Evolutionary conservation across 1,140 invertebrate species (phyloP), one percentile per base, ranked within the genome.

Genomic region (Drosophila grimshawi): DNA sequence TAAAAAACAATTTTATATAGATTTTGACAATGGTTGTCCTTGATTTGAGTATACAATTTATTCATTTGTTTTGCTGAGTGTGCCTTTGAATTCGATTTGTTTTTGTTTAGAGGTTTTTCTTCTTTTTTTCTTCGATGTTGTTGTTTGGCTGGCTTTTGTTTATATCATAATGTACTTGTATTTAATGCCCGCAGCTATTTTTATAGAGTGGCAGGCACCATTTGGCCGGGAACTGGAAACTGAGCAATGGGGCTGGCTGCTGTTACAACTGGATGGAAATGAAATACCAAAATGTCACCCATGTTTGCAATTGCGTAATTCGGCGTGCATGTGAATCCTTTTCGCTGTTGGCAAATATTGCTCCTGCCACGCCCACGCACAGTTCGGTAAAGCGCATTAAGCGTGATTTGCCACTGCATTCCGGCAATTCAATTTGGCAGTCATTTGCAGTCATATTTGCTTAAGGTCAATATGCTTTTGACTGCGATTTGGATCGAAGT

Each of bases 391-490:
- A 30, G 37, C 10, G 55, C 70, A 73, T 68, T 71, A 76, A 70
- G 55, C 68, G 48, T 4, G 60, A 53, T 46, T 76, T 71, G 66
- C 27, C 43, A 51, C 57, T 33, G 60, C 55, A 43, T 10, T 5
- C 37, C 7, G 10, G 29, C 65, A 79, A 85, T 86, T 86, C 83
- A 89, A 89, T 88, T 88, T 89, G 59, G 63, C 51, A 64, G 56
- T 81, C 69, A 71, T 70, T 63, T 63, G 65, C 74, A n/a, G 61
- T 41, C 55, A 7, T 90, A 71, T 89, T 89, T 89, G 78, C 68
- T 10, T 2, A 57, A 11, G 10, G 78, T 89, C 85, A 89, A 89
- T 85, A 85, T 85, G 85, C 85, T 89, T 89, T 55, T 86, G 79
- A 86, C 67, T 43, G 48, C 32, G 56, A 75, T 71, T 77, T 46